These are phyloP conservation scores for Pandion haliaetus DNA, from an alignment of 2,113 vertebrate genomes.

Conservation along the genomic window DNA sequence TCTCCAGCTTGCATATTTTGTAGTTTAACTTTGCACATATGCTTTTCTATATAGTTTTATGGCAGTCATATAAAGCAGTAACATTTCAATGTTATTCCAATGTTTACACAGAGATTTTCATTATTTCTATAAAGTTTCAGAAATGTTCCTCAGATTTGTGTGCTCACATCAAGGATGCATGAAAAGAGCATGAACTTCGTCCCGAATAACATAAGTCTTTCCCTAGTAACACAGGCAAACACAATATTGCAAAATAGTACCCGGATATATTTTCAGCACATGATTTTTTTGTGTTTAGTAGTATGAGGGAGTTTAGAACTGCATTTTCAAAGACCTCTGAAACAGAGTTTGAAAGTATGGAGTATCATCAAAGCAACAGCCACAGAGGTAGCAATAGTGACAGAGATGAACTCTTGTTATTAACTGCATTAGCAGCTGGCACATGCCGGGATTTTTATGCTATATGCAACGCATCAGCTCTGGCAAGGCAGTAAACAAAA, in stretches of 20 bases:
- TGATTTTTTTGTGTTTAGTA: neutral
- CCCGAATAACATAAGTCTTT: neutral
- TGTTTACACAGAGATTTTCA: neutral
- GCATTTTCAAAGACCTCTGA: neutral
- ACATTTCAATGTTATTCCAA: neutral
- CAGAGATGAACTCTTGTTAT: fast-evolving
- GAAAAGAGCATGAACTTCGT: neutral
- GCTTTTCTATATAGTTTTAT: neutral
- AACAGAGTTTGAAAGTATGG: neutral
- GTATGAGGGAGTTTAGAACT: neutral
- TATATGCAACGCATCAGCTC: fast-evolving
- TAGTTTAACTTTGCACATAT: neutral
- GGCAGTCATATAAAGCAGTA: neutral
- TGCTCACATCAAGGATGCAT: neutral
- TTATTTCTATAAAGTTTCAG: neutral
- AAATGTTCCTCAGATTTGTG: neutral
- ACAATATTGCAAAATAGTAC: neutral
- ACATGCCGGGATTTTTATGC: fast-evolving
- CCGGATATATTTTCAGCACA: neutral
- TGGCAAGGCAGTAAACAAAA: neutral
- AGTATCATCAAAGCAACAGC: neutral
- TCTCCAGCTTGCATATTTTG: neutral
- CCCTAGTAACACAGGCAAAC: neutral
- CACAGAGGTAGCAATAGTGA: fast-evolving
- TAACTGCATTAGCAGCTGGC: fast-evolving